phyloP scores from a whole-genome alignment of 2,113 vertebrate genomes.

The Spea multiplicata region DNA sequence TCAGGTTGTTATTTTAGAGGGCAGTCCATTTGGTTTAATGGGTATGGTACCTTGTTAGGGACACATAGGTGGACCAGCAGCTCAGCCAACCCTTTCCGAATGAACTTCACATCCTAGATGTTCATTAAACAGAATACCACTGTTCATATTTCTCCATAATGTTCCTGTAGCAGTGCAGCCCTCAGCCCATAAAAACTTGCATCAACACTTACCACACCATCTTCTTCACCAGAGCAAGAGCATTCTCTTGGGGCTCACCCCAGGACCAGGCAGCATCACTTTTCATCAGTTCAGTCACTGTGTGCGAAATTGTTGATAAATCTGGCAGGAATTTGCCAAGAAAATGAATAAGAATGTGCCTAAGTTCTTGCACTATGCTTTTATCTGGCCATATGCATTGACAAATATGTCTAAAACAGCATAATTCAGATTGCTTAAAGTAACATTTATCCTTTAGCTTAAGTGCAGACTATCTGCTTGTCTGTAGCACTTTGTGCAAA shows the following conservation, averaged over 20 bases:
- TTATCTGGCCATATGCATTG: conserved; percentile 1
- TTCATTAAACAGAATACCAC: too few relatives aligned
- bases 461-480: conserved; percentile 37
- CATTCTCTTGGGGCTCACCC: not conserved
- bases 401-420: conserved; percentile 35
- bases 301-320: too few relatives aligned
- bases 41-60: too few relatives aligned
- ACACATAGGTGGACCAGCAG: too few relatives aligned
- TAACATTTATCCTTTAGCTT: conserved; percentile 40
- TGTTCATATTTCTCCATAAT: too few relatives aligned
- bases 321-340: too few relatives aligned
- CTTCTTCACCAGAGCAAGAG: too few relatives aligned
- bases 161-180: too few relatives aligned
- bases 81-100: too few relatives aligned
- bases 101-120: too few relatives aligned
- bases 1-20: too few relatives aligned
- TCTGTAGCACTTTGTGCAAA: conserved; percentile 17
- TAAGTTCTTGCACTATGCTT: not conserved
- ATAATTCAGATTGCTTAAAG: conserved; percentile 37
- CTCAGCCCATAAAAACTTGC: conserved; percentile 6
- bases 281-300: not conserved
- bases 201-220: conserved; percentile 4
- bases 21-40: too few relatives aligned
- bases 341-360: not conserved
- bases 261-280: not conserved